A percentile compares a stretch with the other conserved stretches of the same genome.
Conservation (phyloP, 2,113 vertebrate genomes). For the Coryphaenoides rupestris region DNA sequence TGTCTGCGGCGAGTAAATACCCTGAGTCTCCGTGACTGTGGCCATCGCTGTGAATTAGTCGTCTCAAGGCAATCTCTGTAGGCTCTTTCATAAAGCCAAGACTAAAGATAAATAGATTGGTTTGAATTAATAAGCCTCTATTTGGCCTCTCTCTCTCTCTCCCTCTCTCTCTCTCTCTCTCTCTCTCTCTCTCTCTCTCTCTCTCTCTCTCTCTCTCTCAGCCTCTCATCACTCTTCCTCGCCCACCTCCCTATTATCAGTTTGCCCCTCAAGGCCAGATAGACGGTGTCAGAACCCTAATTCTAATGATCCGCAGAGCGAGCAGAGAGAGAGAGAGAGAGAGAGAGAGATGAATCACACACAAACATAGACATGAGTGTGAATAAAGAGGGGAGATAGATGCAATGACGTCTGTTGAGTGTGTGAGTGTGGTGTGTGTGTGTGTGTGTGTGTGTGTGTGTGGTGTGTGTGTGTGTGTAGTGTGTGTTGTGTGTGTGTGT, state of each 20-base stretch:
- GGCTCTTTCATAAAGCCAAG: constrained; percentile 9
- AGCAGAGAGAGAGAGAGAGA: constrained; percentile 2
- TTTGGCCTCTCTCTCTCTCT: constrained; percentile 1
- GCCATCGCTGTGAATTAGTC: constrained; percentile 13
- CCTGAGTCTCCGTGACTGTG: constrained; percentile 1
- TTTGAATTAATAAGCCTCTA: background rate
- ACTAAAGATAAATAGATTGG: constrained; percentile 13
- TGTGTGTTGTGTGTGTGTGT: too few species aligned
- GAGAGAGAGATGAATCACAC: background rate
- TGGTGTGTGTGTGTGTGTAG: too few species aligned
- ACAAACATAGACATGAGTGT: too few species aligned
- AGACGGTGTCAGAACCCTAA: constrained; percentile 52
- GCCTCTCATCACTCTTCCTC: constrained; percentile 17
- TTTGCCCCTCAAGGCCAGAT: constrained; percentile 35
- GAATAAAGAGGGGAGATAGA: too few species aligned
- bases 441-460: too few species aligned
- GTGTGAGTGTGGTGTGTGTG: too few species aligned
- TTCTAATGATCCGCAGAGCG: too few species aligned
- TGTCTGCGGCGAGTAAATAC: constrained; percentile 9
- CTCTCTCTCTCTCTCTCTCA: constrained; percentile 20
- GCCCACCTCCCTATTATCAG: constrained; percentile 50
- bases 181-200: background rate
- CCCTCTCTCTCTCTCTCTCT: too few species aligned
- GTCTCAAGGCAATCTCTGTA: constrained; percentile 7
- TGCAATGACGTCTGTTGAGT: too few species aligned